Conservation (phyloP, 2,113 vertebrate species). For the Austrofundulus limnaeus region DNA sequence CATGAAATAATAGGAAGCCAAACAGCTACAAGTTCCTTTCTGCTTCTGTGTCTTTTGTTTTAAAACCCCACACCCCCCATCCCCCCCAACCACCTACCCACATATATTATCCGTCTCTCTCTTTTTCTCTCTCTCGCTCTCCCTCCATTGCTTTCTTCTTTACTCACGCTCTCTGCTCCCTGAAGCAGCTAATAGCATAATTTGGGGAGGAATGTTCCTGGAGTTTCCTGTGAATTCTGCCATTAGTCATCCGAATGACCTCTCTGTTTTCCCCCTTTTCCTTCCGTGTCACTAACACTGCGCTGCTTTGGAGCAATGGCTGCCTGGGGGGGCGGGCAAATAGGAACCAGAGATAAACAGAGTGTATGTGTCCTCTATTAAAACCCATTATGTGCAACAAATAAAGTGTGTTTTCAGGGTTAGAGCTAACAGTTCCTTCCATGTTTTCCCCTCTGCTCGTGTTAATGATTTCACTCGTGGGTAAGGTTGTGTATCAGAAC, state of each 20-base stretch:
- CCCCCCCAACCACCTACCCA: slow-evolving; percentile 3
- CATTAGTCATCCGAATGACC: slow-evolving; percentile 91
- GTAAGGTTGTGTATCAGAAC: not conserved
- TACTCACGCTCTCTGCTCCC: slow-evolving; percentile 43
- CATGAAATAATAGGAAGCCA: slow-evolving; percentile 70
- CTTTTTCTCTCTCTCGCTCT: slow-evolving; percentile 7
- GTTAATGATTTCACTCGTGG: not conserved
- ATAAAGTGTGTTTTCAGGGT: slow-evolving; percentile 3
- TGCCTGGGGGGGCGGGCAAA: slow-evolving; percentile 44
- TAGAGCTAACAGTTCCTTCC: slow-evolving; percentile 1
- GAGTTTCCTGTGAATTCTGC: slow-evolving; percentile 97
- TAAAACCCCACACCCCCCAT: slow-evolving; percentile 48
- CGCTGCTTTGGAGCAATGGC: slow-evolving; percentile 51
- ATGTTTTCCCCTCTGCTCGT: not conserved
- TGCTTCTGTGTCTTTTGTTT: slow-evolving; percentile 75
- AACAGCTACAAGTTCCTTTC: slow-evolving; percentile 72
- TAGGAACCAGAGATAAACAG: slow-evolving; percentile 64
- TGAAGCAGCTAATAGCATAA: slow-evolving; percentile 94
- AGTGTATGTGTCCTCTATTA: slow-evolving; percentile 12
- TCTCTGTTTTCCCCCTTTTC: slow-evolving; percentile 78
- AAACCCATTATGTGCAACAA: not conserved
- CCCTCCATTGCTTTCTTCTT: slow-evolving; percentile 16
- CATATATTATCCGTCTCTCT: slow-evolving; percentile 28
- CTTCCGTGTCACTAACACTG: slow-evolving; percentile 55
- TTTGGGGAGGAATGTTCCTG: slow-evolving; percentile 95